phyloP scores from a whole-genome alignment of 2,113 vertebrate genomes.

The Lamprologus lemairii region DNA sequence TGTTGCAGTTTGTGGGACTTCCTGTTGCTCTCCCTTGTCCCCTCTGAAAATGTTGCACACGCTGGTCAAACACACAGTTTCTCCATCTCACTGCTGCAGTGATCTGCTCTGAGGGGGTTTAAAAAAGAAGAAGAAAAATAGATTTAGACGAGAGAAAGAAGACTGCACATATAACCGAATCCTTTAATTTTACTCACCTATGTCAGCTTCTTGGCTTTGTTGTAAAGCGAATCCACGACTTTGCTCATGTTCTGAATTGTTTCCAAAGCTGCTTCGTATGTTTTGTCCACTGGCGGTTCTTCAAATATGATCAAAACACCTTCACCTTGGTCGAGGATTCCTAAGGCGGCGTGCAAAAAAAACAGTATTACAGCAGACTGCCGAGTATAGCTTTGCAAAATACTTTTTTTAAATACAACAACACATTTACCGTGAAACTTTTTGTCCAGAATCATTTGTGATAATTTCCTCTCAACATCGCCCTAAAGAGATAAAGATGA shows the following conservation, averaged over 20 bases:
- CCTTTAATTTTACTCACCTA: slow-evolving; percentile 76
- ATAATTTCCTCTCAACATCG: slow-evolving; percentile 96
- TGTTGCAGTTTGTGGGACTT: slow-evolving; percentile 74
- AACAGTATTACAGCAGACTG: neutral
- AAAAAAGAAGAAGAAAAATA: neutral
- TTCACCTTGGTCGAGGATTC: slow-evolving; percentile 98
- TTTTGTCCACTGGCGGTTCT: slow-evolving; percentile 98
- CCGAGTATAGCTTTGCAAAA: neutral
- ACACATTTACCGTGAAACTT: slow-evolving; percentile 88
- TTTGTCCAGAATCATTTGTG: slow-evolving; percentile 99
- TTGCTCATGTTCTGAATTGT: slow-evolving; percentile 99
- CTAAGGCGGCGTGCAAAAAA: slow-evolving; percentile 46
- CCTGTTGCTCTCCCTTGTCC: slow-evolving; percentile 54
- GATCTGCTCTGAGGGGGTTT: slow-evolving; percentile 70
- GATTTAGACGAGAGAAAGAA: neutral
- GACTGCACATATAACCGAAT: neutral
- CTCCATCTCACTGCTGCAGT: slow-evolving; percentile 78
- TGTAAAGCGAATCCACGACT: slow-evolving; percentile 99
- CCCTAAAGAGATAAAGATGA: slow-evolving; percentile 65
- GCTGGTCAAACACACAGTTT: slow-evolving; percentile 89
- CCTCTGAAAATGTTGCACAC: slow-evolving; percentile 83
- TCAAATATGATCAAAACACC: slow-evolving; percentile 98
- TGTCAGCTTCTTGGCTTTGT: slow-evolving; percentile 99
- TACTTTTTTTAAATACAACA: neutral
- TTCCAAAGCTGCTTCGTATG: slow-evolving; percentile 95